A percentile compares a stretch with the other conserved stretches of the same genome.
Conservation (phyloP, 1,140 invertebrate species). For the Neuroterus valhalla region DNA sequence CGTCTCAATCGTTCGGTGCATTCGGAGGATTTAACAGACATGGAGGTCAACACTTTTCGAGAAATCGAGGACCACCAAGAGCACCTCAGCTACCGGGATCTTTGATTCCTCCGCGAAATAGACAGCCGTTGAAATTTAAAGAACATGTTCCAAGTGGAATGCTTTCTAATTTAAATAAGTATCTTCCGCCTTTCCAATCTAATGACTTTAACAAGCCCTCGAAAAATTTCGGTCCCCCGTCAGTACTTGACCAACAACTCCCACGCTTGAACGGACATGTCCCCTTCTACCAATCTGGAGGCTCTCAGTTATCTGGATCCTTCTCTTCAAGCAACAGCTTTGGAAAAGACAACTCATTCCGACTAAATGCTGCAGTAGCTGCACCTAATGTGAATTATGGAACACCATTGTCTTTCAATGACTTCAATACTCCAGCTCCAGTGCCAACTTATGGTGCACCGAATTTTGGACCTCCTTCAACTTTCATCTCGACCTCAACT, state of each 20-base stretch:
- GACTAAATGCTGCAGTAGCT: slow-evolving; percentile 56
- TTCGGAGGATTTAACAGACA: slow-evolving; percentile 48
- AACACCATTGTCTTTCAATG: slow-evolving; percentile 65
- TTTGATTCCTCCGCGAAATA: slow-evolving; percentile 69
- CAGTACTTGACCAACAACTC: slow-evolving; percentile 58
- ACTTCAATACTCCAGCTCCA: slow-evolving; percentile 69
- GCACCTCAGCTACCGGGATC: slow-evolving; percentile 40
- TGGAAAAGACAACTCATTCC: slow-evolving; percentile 41
- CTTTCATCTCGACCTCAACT: slow-evolving; percentile 56
- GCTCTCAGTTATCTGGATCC: slow-evolving; percentile 35
- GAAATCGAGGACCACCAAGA: slow-evolving; percentile 28
- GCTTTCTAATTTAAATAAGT: slow-evolving; percentile 72
- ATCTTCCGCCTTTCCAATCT: slow-evolving; percentile 65
- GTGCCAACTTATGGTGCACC: slow-evolving; percentile 69
- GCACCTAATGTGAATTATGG: slow-evolving; percentile 70
- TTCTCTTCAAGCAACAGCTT: slow-evolving; percentile 44
- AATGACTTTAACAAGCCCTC: slow-evolving; percentile 63
- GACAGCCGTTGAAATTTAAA: slow-evolving; percentile 77
- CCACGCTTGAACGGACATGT: slow-evolving; percentile 55
- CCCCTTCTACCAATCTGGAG: slow-evolving; percentile 54
- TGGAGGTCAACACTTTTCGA: background rate
- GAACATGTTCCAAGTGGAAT: slow-evolving; percentile 82
- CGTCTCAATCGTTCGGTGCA: slow-evolving; percentile 62
- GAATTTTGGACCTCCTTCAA: slow-evolving; percentile 64
- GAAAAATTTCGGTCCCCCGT: slow-evolving; percentile 55